phyloP scores from a whole-genome alignment of 64 coral and sea anemone species.

The Porites lutea region DNA sequence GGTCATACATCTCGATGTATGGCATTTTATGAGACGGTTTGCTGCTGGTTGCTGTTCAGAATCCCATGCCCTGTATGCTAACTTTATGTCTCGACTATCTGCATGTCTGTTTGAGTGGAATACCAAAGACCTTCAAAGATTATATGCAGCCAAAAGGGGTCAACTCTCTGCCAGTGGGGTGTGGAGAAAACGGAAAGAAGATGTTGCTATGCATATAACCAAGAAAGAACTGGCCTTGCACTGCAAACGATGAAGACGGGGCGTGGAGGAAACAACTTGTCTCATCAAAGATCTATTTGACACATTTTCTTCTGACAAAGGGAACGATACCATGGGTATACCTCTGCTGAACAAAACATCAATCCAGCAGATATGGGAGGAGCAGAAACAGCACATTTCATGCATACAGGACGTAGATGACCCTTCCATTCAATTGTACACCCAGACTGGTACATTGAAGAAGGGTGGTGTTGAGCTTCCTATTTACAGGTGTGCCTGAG shows the following conservation, averaged over 20 bases:
- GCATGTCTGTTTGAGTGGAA: constrained; percentile 15
- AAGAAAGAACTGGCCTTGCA: constrained; percentile 46
- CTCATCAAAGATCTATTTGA: constrained; percentile 27
- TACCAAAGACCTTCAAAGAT: neutral
- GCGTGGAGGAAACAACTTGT: neutral
- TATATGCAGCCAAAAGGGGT: neutral
- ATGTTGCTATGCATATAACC: neutral
- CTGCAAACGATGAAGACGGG: constrained; percentile 19
- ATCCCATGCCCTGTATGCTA: constrained; percentile 46
- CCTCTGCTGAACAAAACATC: constrained; percentile 45
- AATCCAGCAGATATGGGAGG: constrained; percentile 44
- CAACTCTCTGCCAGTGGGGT: neutral
- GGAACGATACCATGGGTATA: constrained; percentile 58
- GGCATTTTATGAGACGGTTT: constrained; percentile 62
- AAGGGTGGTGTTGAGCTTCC: constrained; percentile 43
- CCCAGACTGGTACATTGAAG: neutral
- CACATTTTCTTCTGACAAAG: neutral
- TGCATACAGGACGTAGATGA: constrained; percentile 57
- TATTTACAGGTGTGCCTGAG: constrained; percentile 63
- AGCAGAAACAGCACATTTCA: constrained; percentile 40
- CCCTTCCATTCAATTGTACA: constrained; percentile 10
- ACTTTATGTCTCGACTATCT: constrained; percentile 36
- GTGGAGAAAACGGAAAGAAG: neutral
- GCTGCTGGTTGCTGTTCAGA: constrained; percentile 12
- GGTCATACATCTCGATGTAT: constrained; percentile 47